Percentiles rank a stretch among this genome's conserved stretches.
Evolutionary conservation across 92 coral and sea anemone species (phyloP).

Genomic region (Scolanthus callimorphus): DNA sequence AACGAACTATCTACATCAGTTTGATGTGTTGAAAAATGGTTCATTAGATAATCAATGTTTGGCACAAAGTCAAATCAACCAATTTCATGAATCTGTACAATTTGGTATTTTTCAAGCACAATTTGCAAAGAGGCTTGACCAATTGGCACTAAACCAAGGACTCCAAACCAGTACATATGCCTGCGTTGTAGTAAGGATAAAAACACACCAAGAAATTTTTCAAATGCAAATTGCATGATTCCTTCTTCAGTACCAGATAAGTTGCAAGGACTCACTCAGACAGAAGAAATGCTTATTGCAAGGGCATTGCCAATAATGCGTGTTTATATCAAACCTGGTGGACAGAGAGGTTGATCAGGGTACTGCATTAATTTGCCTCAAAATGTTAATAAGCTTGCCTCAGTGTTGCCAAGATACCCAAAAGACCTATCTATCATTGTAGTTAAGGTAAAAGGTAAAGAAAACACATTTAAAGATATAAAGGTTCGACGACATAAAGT

Average conservation of each 20-base stretch:
- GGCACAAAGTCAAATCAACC: constrained; percentile 52
- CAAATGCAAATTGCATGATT: constrained; percentile 41
- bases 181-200: constrained; percentile 38
- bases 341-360: constrained; percentile 49
- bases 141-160: constrained; percentile 28
- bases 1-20: constrained; percentile 48
- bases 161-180: constrained; percentile 38
- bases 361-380: too few relatives aligned
- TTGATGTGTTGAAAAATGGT: constrained; percentile 52
- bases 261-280: constrained; percentile 27
- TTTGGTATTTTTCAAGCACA: constrained; percentile 33
- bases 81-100: constrained; percentile 48
- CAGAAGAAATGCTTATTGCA: too few relatives aligned
- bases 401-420: too few relatives aligned
- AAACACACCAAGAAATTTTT: constrained; percentile 39
- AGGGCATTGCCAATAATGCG: too few relatives aligned
- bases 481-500: constrained; percentile 22
- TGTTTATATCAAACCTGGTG: constrained; percentile 55
- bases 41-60: constrained; percentile 44
- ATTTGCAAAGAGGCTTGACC: constrained; percentile 59
- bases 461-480: constrained; percentile 11
- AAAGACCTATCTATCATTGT: constrained; percentile 12
- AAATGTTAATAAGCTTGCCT: too few relatives aligned
- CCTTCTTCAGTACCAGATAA: constrained; percentile 44
- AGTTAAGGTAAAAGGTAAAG: too few relatives aligned